Conservation (phyloP, 2,888 invertebrate genomes). For the Drosophila subsilvestris region DNA sequence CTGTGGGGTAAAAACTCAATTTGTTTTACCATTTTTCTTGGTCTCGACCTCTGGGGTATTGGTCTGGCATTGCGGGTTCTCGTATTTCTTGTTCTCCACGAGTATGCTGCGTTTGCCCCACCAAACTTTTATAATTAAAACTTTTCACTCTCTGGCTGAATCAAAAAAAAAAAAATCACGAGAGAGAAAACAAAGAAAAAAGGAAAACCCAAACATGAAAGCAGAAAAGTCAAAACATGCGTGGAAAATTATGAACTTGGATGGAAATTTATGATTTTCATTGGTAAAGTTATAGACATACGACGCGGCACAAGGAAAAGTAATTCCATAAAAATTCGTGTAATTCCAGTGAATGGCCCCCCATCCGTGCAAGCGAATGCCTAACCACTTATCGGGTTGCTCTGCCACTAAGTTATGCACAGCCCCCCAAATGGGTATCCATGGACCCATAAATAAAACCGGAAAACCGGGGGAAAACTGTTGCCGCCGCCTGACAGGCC, state of each 20-base stretch:
- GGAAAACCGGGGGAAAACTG: conserved; percentile 49
- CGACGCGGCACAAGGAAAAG: background rate
- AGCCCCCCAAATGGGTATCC: conserved; percentile 36
- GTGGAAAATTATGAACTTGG: conserved; percentile 10
- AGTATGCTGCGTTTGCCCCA: conserved; percentile 26
- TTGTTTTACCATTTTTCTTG: conserved; percentile 7
- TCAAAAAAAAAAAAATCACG: conserved; percentile 23
- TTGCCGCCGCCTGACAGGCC: conserved; percentile 63
- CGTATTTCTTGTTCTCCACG: conserved; percentile 44
- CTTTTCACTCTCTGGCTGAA: conserved; percentile 48
- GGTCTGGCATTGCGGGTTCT: conserved; percentile 29
- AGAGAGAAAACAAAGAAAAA: conserved; percentile 21
- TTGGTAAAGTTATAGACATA: background rate
- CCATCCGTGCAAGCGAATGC: too few relatives aligned
- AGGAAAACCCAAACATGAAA: background rate
- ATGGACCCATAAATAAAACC: conserved; percentile 63
- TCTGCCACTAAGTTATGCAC: conserved; percentile 37
- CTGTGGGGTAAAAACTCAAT: conserved; percentile 5
- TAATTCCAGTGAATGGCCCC: background rate
- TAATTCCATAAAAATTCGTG: background rate
- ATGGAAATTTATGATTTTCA: conserved; percentile 23
- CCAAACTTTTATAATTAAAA: conserved; percentile 73
- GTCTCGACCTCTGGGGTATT: conserved; percentile 17
- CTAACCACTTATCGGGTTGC: conserved; percentile 46
- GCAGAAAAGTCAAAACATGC: conserved; percentile 43